phyloP scores from a whole-genome alignment of 2,888 invertebrate genomes.

The Agriotes lineatus region DNA sequence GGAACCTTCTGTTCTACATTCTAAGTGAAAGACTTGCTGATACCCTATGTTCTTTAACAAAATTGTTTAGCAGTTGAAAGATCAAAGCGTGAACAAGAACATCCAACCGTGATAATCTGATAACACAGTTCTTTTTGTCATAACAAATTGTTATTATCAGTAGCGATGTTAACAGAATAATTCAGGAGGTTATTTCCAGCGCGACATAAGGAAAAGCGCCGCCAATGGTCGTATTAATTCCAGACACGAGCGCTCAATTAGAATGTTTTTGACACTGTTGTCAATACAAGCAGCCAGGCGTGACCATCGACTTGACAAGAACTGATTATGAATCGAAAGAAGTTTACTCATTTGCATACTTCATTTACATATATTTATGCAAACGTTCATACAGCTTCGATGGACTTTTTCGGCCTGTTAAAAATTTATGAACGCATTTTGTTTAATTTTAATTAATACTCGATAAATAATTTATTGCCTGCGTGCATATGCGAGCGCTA shows the following conservation, averaged over 20 bases:
- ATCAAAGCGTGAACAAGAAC: background rate
- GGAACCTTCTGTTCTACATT: no score
- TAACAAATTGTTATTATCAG: background rate
- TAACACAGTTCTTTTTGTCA: no score
- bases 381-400: constrained; percentile 31
- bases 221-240: constrained; percentile 52
- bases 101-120: no score
- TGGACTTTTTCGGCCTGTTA: constrained; percentile 25
- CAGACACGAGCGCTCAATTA: constrained; percentile 57
- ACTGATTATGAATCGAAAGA: constrained; percentile 57
- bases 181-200: background rate
- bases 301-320: constrained; percentile 56
- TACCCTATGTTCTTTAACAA: background rate
- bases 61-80: no score
- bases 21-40: background rate
- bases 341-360: constrained; percentile 53
- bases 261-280: constrained; percentile 63
- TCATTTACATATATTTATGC: constrained; percentile 52
- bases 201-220: background rate
- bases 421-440: constrained; percentile 39
- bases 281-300: constrained; percentile 57
- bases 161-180: background rate
- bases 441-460: constrained; percentile 37
- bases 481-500: background rate
- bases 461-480: constrained; percentile 36